A percentile compares a stretch with the other conserved stretches of the same genome.
phyloP scores from a whole-genome alignment of 2,888 invertebrate species.

The Charanyca ferruginea region DNA sequence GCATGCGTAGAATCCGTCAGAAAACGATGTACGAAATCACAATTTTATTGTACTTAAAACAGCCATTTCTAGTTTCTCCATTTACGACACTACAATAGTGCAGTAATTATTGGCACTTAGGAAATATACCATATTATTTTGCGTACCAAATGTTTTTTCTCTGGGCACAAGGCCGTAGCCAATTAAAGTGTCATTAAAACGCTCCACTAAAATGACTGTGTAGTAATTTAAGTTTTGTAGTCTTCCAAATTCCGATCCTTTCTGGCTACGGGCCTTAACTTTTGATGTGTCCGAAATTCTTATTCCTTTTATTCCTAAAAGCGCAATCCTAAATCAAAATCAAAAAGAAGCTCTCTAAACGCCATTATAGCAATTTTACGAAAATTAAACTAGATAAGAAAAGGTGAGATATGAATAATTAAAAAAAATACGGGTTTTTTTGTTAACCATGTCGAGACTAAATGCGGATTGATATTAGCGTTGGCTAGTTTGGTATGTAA shows the following conservation, averaged over 20 bases:
- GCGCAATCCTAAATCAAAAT: too few species aligned
- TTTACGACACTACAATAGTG: slow-evolving; percentile 12
- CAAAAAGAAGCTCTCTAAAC: too few species aligned
- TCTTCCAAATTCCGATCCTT: slow-evolving; percentile 41
- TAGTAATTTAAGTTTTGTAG: slow-evolving; percentile 38
- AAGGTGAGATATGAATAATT: background rate
- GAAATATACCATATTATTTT: background rate
- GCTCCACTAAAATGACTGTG: slow-evolving; percentile 28
- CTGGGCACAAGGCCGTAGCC: slow-evolving; percentile 5
- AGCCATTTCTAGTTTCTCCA: background rate
- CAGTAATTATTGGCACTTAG: slow-evolving; percentile 15
- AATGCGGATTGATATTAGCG: background rate
- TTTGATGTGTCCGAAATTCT: background rate
- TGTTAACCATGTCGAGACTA: background rate
- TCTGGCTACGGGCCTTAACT: background rate
- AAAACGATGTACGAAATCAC: background rate
- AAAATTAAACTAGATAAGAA: background rate
- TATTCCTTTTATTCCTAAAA: background rate
- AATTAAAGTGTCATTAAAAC: slow-evolving; percentile 31
- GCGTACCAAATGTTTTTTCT: slow-evolving; percentile 6
- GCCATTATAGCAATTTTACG: background rate
- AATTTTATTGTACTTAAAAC: slow-evolving; percentile 1
- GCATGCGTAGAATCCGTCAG: background rate
- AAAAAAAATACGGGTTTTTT: slow-evolving; percentile 6
- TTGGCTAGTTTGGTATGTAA: background rate